Evolutionary conservation across 1,140 invertebrate species (phyloP).

Genomic region (Alviniconcha marisindica): DNA sequence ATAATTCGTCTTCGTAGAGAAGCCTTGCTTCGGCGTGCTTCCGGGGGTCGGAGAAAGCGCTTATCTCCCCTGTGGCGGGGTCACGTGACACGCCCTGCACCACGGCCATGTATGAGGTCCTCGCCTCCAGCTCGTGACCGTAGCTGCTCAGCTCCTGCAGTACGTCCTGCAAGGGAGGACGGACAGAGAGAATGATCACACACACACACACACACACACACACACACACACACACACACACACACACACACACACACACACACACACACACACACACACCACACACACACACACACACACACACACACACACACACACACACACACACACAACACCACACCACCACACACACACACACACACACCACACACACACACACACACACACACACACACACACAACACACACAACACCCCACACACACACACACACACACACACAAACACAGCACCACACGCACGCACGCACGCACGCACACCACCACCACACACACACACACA

Average conservation of each 20-base stretch:
- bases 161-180: conserved; percentile 43
- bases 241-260: neutral
- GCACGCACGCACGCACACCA: no score
- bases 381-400: no score
- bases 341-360: neutral
- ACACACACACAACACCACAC: neutral
- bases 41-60: conserved; percentile 53
- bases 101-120: conserved; percentile 47
- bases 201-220: neutral
- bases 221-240: neutral
- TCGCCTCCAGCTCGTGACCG: conserved; percentile 42
- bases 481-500: no score
- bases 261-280: neutral
- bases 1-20: conserved; percentile 32
- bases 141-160: conserved; percentile 40
- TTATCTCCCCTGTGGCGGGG: conserved; percentile 45
- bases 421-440: no score
- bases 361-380: no score
- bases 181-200: no score
- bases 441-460: no score
- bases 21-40: conserved; percentile 51
- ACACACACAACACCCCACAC: no score
- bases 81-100: conserved; percentile 49
- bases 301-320: neutral
- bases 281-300: neutral